Base-by-base conservation (phyloP, 1,140 invertebrate species). In the Medauroidea extradentata region DNA sequence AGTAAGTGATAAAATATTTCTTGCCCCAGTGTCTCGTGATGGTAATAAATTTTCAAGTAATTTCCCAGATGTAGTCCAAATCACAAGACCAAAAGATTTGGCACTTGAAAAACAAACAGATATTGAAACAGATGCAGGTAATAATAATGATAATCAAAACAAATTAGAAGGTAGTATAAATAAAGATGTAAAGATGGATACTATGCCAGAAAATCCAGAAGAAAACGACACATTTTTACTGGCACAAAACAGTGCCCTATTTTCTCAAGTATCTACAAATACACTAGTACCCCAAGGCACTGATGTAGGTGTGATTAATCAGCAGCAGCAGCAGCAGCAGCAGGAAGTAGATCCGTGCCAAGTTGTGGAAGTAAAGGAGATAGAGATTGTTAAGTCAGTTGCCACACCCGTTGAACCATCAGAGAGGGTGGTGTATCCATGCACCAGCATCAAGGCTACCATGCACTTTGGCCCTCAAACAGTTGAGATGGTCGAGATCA, bases 231-330 rank as follows among this genome's bases (percentile, higher is more conserved):
- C 80, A 58, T 80, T 80, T 57, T 75, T 77, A 50, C 70, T 88
- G 29, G 76, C 85, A 11, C 81, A 86, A 68, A 84, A 86, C 57
- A 88, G 86, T 69, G 78, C 79, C 41, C 73, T 88, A 2, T 88
- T 88, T 67, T 85, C 84, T 1, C 82, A 87, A 74, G 85, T 87
- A 63, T 86, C 85, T 0, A 75, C 73, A 14, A 81, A 83, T 59
- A 81, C 76, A 38, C 56, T 79, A 21, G 46, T 49, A 2, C 29
- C 48, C 9, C 21, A 24, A 19, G 50, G 5, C 18, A 1, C 44
- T 4, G 23, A 56, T 23, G n/a, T 44, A 11, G 52, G 25, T 0
- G 43, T 13, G 8, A 9, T 25, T 8, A 9, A 1, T 51, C 54
- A 0, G 53, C 65, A 74, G 16, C 65, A 71, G 11, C 63, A 68